Conservation (phyloP, 1,140 invertebrate genomes). For the Dysdera silvatica region DNA sequence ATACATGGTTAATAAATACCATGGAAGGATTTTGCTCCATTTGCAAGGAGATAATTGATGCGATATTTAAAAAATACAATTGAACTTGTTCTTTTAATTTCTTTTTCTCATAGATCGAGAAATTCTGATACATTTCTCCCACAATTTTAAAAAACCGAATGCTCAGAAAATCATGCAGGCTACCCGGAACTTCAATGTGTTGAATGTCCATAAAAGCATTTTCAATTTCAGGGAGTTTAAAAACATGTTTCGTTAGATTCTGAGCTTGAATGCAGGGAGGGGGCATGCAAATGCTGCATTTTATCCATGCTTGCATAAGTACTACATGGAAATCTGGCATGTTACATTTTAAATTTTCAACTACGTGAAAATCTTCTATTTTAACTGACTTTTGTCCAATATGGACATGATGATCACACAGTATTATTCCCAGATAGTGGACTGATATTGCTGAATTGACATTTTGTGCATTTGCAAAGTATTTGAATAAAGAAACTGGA, state of each 20-base stretch:
- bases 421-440: conserved; percentile 5
- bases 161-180: neutral
- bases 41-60: neutral
- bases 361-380: too few relatives aligned
- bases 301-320: conserved; percentile 11
- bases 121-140: neutral
- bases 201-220: conserved; percentile 1
- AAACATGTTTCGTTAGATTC: neutral
- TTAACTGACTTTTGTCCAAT: neutral
- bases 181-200: neutral
- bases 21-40: neutral
- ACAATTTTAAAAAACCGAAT: conserved; percentile 9
- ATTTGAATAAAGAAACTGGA: neutral
- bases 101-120: neutral
- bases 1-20: neutral
- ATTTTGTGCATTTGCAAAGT: neutral
- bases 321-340: neutral
- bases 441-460: neutral
- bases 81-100: neutral
- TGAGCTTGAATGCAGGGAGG: neutral
- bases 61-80: conserved; percentile 6
- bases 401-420: neutral
- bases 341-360: too few relatives aligned
- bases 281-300: neutral
- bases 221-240: neutral